Evolutionary conservation across 2,888 invertebrate genomes (phyloP), one percentile per base, ranked within the genome.

Genomic region (Apeira syringaria): DNA sequence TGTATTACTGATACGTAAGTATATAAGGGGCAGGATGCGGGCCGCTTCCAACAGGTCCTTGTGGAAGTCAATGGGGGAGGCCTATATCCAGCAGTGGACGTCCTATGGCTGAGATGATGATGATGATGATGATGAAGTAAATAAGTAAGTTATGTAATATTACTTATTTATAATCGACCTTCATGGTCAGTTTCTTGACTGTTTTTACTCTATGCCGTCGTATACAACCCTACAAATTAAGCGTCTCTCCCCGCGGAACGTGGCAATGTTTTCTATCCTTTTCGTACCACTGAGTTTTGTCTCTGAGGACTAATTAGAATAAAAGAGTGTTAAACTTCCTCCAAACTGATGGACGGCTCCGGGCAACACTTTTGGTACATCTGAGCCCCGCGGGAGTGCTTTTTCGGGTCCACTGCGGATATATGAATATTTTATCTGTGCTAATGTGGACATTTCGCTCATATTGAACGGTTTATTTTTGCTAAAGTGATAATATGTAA

Each of bases 281-380:
- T 5, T 9, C 5, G 24, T 24, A 5, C 24, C 24, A 24, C 64
- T 53, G 71, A 80, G 75, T 78, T 75, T 62, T 46, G 47, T 53
- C 82, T 69, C 76, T 42, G 45, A 62, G 71, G 80, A 60, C 71
- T 83, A 84, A 85, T 86, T 84, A 83, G 75, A 80, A 79, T 82
- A 80, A 81, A 85, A 83, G 78, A 80, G 81, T 81, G 81, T 79
- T 79, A 80, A 82, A 83, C 74, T 82, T 79, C 56, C 58, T 60
- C 57, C 68, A 72, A 45, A 79, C 72, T 74, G 75, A 74, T 68
- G 71, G 70, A 64, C 71, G 66, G 61, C 61, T 74, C 77, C 68
- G 68, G 69, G 59, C 56, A 66, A 35, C 57, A 61, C 59, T 68
- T 67, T 60, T 53, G 62, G 54, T 55, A 64, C 56, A 60, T 55